Percentiles rank a stretch among this genome's conserved stretches.
Evolutionary conservation across 2,113 vertebrate species (phyloP).

Genomic region (Epinephelus cyanopodus): DNA sequence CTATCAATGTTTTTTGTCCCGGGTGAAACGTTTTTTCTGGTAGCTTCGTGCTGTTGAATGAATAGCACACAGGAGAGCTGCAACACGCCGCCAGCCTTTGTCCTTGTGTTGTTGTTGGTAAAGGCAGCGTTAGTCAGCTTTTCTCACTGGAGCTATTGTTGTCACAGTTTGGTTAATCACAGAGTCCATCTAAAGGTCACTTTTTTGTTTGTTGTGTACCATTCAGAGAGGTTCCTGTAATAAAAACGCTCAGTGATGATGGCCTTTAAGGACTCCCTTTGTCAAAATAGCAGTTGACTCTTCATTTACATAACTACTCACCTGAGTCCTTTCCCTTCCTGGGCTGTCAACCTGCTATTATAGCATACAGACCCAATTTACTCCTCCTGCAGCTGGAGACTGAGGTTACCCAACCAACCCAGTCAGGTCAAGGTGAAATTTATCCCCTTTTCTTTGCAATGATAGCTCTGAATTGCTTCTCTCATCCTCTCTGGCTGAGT

Average conservation of each 20-base stretch:
- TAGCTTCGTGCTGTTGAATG: constrained; percentile 69
- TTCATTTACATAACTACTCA: constrained; percentile 30
- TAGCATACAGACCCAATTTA: constrained; percentile 27
- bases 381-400: background rate
- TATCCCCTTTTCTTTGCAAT: background rate
- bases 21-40: constrained; percentile 61
- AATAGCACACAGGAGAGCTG: constrained; percentile 58
- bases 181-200: constrained; percentile 64
- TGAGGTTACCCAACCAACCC: constrained; percentile 5
- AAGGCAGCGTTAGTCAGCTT: constrained; percentile 70
- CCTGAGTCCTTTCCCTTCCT: background rate
- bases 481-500: constrained; percentile 34
- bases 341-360: constrained; percentile 7
- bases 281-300: constrained; percentile 30
- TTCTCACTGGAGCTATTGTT: constrained; percentile 63
- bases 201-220: constrained; percentile 45
- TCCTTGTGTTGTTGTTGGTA: constrained; percentile 56
- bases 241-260: constrained; percentile 26
- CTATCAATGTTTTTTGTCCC: constrained; percentile 47
- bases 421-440: constrained; percentile 40
- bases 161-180: constrained; percentile 58
- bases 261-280: constrained; percentile 26
- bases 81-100: constrained; percentile 48
- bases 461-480: constrained; percentile 23
- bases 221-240: constrained; percentile 29